A percentile compares a stretch with the other conserved stretches of the same genome.
Conservation (phyloP, 1,140 invertebrate species). For the Euura lappo region DNA sequence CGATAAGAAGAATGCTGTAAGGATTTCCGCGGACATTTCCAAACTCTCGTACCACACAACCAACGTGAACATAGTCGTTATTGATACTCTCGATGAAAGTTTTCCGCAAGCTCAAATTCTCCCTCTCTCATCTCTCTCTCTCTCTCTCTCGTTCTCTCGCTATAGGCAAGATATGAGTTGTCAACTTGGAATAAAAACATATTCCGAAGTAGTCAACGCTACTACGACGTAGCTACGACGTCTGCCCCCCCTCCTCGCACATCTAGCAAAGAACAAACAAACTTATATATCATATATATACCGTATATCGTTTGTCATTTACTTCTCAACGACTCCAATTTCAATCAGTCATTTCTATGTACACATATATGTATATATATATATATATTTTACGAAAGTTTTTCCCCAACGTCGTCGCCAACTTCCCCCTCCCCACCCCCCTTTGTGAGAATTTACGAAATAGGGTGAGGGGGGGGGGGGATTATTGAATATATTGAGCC, state of each 20-base stretch:
- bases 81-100: constrained; percentile 31
- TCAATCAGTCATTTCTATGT: too few relatives aligned
- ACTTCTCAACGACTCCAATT: constrained; percentile 2
- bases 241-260: neutral
- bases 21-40: too few relatives aligned
- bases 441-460: too few relatives aligned
- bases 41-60: too few relatives aligned
- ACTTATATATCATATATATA: too few relatives aligned
- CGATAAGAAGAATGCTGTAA: too few relatives aligned
- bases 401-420: constrained; percentile 6
- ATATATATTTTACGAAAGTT: too few relatives aligned
- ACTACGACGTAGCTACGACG: neutral
- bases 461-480: too few relatives aligned
- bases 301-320: neutral
- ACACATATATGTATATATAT: too few relatives aligned
- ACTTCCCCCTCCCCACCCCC: neutral
- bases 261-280: neutral
- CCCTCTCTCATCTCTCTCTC: neutral
- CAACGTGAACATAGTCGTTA: constrained; percentile 28
- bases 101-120: neutral
- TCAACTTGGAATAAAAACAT: constrained; percentile 41
- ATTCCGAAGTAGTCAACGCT: constrained; percentile 28
- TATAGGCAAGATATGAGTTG: neutral
- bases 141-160: neutral
- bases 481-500: too few relatives aligned